A percentile compares a stretch with the other conserved stretches of the same genome.
Conservation (phyloP, 2,888 invertebrate species). For the Teleiodes luculella region DNA sequence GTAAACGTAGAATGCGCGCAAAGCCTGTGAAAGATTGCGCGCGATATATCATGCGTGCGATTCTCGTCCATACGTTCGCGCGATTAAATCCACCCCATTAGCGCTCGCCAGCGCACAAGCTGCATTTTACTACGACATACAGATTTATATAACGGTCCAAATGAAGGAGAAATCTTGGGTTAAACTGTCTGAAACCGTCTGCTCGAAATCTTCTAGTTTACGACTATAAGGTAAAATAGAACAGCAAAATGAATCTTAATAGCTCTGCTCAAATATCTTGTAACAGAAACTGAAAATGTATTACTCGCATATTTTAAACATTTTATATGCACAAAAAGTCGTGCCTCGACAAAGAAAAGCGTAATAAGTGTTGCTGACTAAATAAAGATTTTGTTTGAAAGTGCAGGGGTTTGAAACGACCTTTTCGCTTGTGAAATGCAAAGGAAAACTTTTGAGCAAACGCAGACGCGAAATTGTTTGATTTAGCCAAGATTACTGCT, state of each 20-base stretch:
- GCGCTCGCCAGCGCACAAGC: conserved; percentile 11
- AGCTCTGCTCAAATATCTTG: no score
- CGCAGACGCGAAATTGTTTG: no score
- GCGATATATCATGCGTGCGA: conserved; percentile 16
- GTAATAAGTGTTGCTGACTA: not conserved
- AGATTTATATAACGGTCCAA: conserved; percentile 2
- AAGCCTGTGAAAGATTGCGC: conserved; percentile 14
- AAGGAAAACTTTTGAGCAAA: no score
- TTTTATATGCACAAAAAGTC: no score
- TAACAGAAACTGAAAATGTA: no score
- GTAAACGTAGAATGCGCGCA: not conserved
- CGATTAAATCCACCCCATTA: conserved; percentile 24
- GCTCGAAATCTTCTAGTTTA: not conserved
- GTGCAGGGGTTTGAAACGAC: no score
- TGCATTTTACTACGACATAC: conserved; percentile 17
- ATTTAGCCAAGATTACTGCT: no score
- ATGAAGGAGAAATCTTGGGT: not conserved
- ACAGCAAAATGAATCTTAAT: no score
- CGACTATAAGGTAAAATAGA: no score
- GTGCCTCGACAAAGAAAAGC: no score
- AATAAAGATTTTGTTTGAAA: not conserved
- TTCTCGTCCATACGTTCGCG: conserved; percentile 21
- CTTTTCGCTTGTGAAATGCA: no score
- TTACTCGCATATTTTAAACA: no score
- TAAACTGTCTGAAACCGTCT: not conserved